phyloP scores from a whole-genome alignment of 2,797 vertebrate species.

The Cheirogaleus major region DNA sequence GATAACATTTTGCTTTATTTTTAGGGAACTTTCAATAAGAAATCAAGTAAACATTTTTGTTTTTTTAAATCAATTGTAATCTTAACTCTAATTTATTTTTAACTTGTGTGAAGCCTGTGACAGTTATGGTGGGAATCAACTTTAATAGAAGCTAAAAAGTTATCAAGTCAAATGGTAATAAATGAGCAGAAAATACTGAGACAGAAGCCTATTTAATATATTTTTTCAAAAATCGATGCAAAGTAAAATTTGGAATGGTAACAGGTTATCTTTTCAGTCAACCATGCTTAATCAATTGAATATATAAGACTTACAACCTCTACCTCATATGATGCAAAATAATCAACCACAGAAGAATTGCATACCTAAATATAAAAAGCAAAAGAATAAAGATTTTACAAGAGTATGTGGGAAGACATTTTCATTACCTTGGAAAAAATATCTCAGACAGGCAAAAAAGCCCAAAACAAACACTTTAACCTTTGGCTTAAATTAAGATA shows the following conservation, averaged over 20 bases:
- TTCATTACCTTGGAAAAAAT: not conserved
- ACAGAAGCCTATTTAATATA: not conserved
- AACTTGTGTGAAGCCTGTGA: not conserved
- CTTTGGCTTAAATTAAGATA: not conserved
- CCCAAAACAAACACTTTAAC: not conserved
- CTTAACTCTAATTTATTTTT: not conserved
- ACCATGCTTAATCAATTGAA: not conserved
- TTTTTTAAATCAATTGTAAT: not conserved
- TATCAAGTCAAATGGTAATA: not conserved
- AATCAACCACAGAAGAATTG: not conserved
- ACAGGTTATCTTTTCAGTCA: not conserved
- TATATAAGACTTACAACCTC: not conserved
- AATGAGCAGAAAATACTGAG: not conserved
- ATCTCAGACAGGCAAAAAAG: not conserved
- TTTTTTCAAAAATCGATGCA: not conserved
- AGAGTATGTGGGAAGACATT: not conserved
- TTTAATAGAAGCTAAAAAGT: not conserved
- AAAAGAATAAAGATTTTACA: not conserved
- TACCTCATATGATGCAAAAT: not conserved
- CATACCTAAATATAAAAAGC: not conserved
- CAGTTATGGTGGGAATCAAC: not conserved
- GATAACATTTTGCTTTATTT: not conserved
- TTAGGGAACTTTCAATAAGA: not conserved
- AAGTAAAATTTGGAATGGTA: not conserved
- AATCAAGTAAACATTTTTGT: not conserved